Conservation (phyloP, 2,113 vertebrate species). For the Bothrops jararaca region DNA sequence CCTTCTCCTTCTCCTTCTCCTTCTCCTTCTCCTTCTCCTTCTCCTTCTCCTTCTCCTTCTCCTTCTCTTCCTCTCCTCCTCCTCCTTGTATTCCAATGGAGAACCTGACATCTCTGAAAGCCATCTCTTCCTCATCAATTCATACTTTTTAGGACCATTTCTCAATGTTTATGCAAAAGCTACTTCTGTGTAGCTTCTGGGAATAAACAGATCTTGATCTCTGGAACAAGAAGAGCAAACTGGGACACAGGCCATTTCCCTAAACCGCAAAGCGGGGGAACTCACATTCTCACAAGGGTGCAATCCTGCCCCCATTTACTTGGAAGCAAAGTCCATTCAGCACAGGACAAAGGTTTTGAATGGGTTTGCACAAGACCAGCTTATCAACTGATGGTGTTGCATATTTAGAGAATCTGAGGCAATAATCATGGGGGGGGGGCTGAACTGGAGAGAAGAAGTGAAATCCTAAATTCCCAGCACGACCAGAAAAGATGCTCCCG, state of each 20-base stretch:
- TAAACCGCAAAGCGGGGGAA: neutral
- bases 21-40: accelerated
- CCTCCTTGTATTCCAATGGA: neutral
- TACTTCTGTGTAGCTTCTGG: neutral
- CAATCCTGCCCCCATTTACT: neutral
- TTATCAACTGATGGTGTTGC: neutral
- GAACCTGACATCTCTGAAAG: neutral
- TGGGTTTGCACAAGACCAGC: neutral
- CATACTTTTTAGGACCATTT: neutral
- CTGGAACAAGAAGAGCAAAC: neutral
- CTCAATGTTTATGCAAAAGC: neutral
- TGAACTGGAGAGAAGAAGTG: neutral
- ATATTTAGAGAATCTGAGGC: neutral
- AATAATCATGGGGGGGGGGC: neutral
- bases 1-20: no score
- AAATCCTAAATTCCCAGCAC: neutral
- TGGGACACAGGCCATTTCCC: neutral
- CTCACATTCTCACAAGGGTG: neutral
- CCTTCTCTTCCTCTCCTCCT: accelerated
- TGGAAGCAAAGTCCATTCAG: neutral
- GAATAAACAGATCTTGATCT: neutral
- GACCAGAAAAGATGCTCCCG: neutral
- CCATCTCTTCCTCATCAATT: neutral
- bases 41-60: accelerated
- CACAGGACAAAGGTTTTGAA: neutral